Evolutionary conservation across 2,888 invertebrate species (phyloP).

Genomic region (Chironomus riparius): DNA sequence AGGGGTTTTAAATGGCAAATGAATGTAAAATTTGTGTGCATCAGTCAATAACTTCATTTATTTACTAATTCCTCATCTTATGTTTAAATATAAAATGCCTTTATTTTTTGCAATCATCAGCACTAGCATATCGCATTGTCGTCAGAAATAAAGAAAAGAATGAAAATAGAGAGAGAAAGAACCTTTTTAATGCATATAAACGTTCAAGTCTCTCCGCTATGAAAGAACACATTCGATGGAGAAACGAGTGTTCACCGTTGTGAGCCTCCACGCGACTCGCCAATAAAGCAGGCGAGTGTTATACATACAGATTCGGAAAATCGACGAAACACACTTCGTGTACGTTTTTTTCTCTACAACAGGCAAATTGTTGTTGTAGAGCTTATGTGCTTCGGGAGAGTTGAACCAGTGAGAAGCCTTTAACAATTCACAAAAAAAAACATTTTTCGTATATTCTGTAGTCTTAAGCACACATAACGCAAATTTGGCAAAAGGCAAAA

Average conservation of each 20-base stretch:
- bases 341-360: neutral
- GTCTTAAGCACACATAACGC: constrained; percentile 27
- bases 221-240: neutral
- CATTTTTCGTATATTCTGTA: constrained; percentile 14
- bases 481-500: constrained; percentile 26
- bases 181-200: neutral
- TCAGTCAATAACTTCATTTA: neutral
- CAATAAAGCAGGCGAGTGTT: neutral
- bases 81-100: neutral
- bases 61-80: too few relatives aligned
- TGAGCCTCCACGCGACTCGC: constrained; percentile 20
- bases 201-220: neutral
- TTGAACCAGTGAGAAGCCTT: constrained; percentile 20
- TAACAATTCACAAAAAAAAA: constrained; percentile 25
- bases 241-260: constrained; percentile 1
- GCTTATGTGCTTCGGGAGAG: constrained; percentile 8
- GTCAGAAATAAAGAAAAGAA: neutral
- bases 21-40: neutral
- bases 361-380: constrained; percentile 12
- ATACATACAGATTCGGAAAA: constrained; percentile 8
- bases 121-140: neutral
- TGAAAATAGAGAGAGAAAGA: neutral
- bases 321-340: constrained; percentile 7
- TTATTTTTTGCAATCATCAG: neutral
- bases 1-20: neutral